Conservation (phyloP, 2,113 vertebrate genomes). For the Meriones unguiculatus region DNA sequence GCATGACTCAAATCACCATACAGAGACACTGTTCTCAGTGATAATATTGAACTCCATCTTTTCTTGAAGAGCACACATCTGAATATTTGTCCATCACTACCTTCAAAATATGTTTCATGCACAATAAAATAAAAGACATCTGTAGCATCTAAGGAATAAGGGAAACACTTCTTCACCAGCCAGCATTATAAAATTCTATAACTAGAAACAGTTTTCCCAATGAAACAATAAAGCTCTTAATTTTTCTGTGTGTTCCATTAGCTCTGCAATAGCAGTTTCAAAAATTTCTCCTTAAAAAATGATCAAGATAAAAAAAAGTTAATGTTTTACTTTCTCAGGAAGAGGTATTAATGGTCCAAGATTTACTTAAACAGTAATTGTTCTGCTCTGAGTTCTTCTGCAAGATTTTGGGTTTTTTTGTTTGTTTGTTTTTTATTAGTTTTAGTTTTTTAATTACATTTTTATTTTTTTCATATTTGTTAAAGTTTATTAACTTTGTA, state of each 20-base stretch:
- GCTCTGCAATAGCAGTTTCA: not conserved
- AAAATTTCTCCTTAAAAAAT: not conserved
- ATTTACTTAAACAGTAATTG: not conserved
- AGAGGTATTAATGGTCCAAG: not conserved
- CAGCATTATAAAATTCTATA: not conserved
- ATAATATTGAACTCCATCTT: not conserved
- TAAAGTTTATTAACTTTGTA: too few species aligned
- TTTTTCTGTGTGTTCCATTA: not conserved
- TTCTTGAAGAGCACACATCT: not conserved
- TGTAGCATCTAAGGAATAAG: not conserved
- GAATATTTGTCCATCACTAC: not conserved
- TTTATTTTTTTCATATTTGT: too few species aligned
- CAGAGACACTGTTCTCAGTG: not conserved
- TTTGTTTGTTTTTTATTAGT: not conserved
- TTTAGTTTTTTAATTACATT: not conserved
- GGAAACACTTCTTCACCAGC: not conserved
- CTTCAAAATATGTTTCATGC: not conserved
- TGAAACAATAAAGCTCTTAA: not conserved
- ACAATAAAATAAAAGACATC: conserved; percentile 2
- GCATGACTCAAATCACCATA: not conserved
- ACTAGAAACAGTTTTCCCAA: not conserved
- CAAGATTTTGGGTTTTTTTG: not conserved
- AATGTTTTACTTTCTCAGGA: conserved; percentile 4
- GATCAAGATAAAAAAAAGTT: not conserved
- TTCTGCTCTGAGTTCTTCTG: not conserved